A percentile compares a stretch with the other conserved stretches of the same genome.
These are phyloP conservation scores for Hippocampus zosterae DNA, from an alignment of 2,113 vertebrate genomes.

Conservation along the genomic window DNA sequence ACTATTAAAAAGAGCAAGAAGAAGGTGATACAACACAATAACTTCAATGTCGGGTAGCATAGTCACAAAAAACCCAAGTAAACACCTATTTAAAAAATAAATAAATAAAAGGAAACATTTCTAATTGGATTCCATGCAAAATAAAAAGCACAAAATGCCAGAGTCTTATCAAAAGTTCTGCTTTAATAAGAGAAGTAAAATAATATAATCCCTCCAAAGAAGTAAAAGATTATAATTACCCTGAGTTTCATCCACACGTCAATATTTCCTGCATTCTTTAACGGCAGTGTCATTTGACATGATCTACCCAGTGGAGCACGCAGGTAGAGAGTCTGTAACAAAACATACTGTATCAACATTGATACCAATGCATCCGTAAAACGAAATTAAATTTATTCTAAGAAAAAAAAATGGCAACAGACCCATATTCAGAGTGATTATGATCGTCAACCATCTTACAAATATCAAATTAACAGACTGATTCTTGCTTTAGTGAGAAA, in stretches of 20 bases:
- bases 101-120: background rate
- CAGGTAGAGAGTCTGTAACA: slow-evolving; percentile 77
- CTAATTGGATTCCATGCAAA: background rate
- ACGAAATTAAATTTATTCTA: background rate
- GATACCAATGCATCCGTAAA: background rate
- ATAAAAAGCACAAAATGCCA: slow-evolving; percentile 30
- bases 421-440: background rate
- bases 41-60: background rate
- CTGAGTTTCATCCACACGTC: slow-evolving; percentile 80
- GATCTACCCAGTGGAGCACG: slow-evolving; percentile 72
- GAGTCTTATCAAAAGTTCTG: slow-evolving; percentile 30
- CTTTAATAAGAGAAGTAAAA: slow-evolving; percentile 44
- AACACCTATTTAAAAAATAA: background rate
- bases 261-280: slow-evolving; percentile 96
- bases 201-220: slow-evolving; percentile 70
- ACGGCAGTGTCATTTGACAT: slow-evolving; percentile 78
- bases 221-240: slow-evolving; percentile 71
- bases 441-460: too few species aligned
- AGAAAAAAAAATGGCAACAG: background rate
- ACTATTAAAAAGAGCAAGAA: slow-evolving; percentile 58
- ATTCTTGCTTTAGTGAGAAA: background rate
- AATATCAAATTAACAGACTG: background rate
- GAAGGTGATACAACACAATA: background rate
- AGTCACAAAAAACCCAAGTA: background rate
- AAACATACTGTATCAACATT: slow-evolving; percentile 6